A percentile compares a stretch with the other conserved stretches of the same genome.
These are phyloP conservation scores for Parazoanthus darwini DNA, from an alignment of 92 coral and sea anemone species.

Conservation along the genomic window DNA sequence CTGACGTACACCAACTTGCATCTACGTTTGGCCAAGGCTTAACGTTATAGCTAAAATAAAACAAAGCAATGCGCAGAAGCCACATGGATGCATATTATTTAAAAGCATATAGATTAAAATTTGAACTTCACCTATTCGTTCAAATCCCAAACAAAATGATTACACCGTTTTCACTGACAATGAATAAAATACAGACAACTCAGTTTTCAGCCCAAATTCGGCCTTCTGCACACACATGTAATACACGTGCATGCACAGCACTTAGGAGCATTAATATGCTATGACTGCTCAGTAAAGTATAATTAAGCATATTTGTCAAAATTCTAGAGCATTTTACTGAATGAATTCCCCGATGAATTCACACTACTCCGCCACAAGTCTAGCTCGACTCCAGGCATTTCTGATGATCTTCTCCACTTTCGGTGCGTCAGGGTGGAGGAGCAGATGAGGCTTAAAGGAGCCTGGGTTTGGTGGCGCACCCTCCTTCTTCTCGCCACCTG, in stretches of 20 bases:
- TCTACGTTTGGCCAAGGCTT: no score
- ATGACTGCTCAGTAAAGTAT: no score
- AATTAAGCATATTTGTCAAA: neutral
- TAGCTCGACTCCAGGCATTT: constrained; percentile 87
- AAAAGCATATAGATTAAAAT: no score
- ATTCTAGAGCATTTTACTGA: neutral
- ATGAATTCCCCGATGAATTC: no score
- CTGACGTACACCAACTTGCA: no score
- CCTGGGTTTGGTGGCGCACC: constrained; percentile 84
- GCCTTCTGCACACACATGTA: neutral
- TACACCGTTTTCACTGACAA: neutral
- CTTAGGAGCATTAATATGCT: neutral
- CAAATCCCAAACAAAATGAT: neutral
- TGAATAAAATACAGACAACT: neutral
- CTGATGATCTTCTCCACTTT: constrained; percentile 91
- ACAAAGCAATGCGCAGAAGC: neutral
- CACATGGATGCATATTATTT: neutral
- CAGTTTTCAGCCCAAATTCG: neutral
- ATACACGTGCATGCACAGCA: neutral
- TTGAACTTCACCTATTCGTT: neutral
- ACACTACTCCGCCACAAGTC: constrained; percentile 90
- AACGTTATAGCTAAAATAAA: no score
- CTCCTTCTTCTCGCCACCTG: constrained; percentile 78
- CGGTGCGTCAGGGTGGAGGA: constrained; percentile 95
- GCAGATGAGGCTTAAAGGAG: constrained; percentile 91